Conservation (phyloP, 2,888 invertebrate species). For the Orchesellides sinensis region DNA sequence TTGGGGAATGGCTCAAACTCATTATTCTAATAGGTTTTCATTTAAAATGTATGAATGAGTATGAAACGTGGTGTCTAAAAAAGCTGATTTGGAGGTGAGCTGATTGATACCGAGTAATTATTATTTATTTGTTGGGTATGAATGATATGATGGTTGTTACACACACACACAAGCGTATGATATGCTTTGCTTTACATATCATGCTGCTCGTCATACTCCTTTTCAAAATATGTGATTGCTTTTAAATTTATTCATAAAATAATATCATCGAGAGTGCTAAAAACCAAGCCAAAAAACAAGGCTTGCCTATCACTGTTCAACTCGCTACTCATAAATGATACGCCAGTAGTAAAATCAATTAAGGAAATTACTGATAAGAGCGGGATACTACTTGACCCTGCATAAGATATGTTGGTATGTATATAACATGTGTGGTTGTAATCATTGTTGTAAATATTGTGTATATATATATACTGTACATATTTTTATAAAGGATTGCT, state of each 20-base stretch:
- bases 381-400: neutral
- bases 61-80: constrained; percentile 19
- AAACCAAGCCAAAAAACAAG: neutral
- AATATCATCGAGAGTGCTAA: neutral
- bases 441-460: neutral
- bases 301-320: constrained; percentile 2
- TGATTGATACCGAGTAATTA: neutral
- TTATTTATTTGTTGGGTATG: neutral
- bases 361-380: constrained; percentile 33
- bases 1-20: neutral
- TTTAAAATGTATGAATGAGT: constrained; percentile 19
- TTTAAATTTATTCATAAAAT: constrained; percentile 16
- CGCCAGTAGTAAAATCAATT: constrained; percentile 24
- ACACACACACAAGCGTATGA: too few relatives aligned
- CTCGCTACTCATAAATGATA: constrained; percentile 2
- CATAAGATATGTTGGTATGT: neutral
- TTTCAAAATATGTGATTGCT: constrained; percentile 1
- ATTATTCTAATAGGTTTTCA: constrained; percentile 13
- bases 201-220: too few relatives aligned
- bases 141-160: neutral
- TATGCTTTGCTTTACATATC: too few relatives aligned
- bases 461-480: neutral
- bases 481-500: neutral
- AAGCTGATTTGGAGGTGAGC: too few relatives aligned
- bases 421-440: neutral